phyloP scores from a whole-genome alignment of 1,140 invertebrate genomes.

The Drosophila seguyi region DNA sequence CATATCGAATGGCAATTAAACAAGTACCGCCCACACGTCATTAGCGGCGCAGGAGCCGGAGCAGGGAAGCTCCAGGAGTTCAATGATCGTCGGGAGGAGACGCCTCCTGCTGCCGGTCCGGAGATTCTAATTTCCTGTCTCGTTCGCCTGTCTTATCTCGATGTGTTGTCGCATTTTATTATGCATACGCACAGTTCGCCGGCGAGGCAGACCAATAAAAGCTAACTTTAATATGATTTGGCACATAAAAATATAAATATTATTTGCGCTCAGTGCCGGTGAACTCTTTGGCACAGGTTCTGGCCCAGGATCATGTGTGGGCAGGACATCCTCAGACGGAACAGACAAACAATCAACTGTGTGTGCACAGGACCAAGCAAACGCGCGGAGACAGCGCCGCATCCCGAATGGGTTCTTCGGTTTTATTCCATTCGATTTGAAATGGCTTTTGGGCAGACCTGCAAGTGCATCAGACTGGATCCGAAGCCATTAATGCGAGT shows the following conservation, averaged over 20 bases:
- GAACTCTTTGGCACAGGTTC: conserved; percentile 53
- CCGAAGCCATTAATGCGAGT: conserved; percentile 59
- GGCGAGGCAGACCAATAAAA: conserved; percentile 62
- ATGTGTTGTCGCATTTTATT: conserved; percentile 74
- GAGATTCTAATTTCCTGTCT: conserved; percentile 74
- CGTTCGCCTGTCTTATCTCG: conserved; percentile 73
- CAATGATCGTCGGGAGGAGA: conserved; percentile 48
- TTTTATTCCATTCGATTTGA: conserved; percentile 41
- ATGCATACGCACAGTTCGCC: conserved; percentile 71
- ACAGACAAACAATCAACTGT: conserved; percentile 56
- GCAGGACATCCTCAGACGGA: conserved; percentile 22
- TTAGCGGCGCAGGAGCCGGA: conserved; percentile 28
- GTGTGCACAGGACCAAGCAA: conserved; percentile 36
- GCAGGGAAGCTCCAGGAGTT: conserved; percentile 25
- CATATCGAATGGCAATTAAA: conserved; percentile 80
- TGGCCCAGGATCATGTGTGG: conserved; percentile 36
- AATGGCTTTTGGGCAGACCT: conserved; percentile 52
- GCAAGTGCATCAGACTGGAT: conserved; percentile 76
- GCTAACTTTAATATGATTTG: conserved; percentile 78
- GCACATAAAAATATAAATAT: conserved; percentile 81
- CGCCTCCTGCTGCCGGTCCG: conserved; percentile 27
- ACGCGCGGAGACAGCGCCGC: conserved; percentile 38
- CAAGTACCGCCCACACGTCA: conserved; percentile 62
- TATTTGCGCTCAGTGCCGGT: conserved; percentile 64
- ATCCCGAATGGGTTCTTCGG: conserved; percentile 61